Percentiles rank a stretch among this genome's conserved stretches.
Conservation (phyloP, 2,797 vertebrate genomes). For the Micropoecilia bifurca region DNA sequence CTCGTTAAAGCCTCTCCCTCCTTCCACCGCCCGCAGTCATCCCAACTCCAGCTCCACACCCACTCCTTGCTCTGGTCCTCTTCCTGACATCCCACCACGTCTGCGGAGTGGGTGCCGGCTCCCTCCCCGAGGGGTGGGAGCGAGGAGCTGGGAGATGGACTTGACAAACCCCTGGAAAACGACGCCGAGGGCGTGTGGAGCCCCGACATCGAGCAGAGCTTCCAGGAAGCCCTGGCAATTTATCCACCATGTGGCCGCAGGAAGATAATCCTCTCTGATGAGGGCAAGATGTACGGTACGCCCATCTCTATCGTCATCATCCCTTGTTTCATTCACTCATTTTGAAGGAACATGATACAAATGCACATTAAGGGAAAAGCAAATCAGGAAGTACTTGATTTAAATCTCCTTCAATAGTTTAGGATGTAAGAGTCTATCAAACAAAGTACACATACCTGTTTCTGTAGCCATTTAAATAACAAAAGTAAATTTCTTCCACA, state of each 20-base stretch:
- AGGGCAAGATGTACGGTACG: constrained; percentile 99
- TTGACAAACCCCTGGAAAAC: constrained; percentile 93
- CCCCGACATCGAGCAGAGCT: constrained; percentile 95
- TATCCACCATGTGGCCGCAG: constrained; percentile 94
- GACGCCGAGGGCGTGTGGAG: constrained; percentile 96
- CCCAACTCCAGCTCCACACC: constrained; percentile 10
- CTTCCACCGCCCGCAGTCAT: not conserved
- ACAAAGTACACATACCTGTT: not conserved
- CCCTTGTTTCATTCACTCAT: constrained; percentile 3
- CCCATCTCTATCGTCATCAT: constrained; percentile 45
- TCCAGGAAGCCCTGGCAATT: constrained; percentile 96
- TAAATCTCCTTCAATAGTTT: not conserved
- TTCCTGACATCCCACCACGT: constrained; percentile 87
- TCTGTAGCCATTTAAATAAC: not conserved
- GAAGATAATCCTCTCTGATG: constrained; percentile 97
- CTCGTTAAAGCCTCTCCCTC: constrained; percentile 6
- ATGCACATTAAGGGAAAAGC: not conserved
- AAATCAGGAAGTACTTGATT: not conserved
- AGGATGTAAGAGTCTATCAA: not conserved
- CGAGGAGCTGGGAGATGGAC: constrained; percentile 89
- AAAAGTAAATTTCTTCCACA: not conserved
- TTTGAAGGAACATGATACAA: not conserved
- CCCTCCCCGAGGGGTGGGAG: constrained; percentile 95
- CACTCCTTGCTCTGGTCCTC: constrained; percentile 44
- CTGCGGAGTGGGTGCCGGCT: constrained; percentile 94